Conservation (phyloP, 1,140 invertebrate genomes). For the Paracyclopina nana region DNA sequence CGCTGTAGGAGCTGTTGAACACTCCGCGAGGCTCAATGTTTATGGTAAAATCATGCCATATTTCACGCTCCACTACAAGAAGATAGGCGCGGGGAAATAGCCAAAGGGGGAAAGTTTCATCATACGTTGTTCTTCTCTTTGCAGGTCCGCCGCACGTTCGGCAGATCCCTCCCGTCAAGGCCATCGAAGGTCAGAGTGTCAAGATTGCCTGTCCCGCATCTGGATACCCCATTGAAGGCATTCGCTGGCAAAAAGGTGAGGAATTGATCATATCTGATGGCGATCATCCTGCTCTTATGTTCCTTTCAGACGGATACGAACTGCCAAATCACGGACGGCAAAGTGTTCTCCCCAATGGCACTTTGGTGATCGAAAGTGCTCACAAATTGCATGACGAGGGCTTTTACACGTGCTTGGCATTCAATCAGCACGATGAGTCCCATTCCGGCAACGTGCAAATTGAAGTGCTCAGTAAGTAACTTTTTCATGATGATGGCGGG, state of each 20-base stretch:
- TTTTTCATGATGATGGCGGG: not conserved
- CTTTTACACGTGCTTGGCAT: constrained; percentile 21
- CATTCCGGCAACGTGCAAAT: constrained; percentile 17
- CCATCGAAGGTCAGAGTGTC: not conserved
- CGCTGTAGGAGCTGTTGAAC: not conserved
- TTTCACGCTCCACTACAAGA: too few species aligned
- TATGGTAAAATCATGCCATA: too few species aligned
- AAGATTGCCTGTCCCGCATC: not conserved
- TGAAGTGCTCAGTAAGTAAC: constrained; percentile 14
- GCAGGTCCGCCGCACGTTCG: not conserved
- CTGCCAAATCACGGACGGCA: constrained; percentile 28
- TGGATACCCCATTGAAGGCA: not conserved
- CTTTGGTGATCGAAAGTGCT: constrained; percentile 27
- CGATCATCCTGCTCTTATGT: too few species aligned
- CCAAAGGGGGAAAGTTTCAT: too few species aligned
- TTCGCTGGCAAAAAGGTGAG: not conserved
- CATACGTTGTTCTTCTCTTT: not conserved
- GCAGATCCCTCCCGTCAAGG: not conserved
- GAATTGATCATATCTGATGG: too few species aligned
- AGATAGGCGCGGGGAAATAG: too few species aligned
- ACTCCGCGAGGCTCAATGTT: not conserved
- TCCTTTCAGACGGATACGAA: constrained; percentile 21
- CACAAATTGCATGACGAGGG: constrained; percentile 22
- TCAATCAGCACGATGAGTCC: constrained; percentile 21
- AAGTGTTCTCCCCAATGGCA: constrained; percentile 24